Conservation (phyloP, 2,113 vertebrate genomes). For the Apistogramma diplotaenia region DNA sequence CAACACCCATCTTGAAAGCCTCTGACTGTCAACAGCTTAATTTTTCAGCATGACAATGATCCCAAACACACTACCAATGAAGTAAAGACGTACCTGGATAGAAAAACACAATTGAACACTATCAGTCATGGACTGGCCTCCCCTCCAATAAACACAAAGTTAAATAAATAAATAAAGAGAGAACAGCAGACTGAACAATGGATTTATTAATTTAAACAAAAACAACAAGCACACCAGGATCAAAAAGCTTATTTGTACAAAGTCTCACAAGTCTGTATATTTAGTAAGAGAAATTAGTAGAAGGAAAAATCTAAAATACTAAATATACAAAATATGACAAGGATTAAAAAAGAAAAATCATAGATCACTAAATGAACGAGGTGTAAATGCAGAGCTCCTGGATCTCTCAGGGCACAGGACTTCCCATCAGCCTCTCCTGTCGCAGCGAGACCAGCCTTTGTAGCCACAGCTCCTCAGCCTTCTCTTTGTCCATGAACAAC, state of each 20-base stretch:
- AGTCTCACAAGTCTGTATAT: background rate
- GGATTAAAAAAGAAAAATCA: background rate
- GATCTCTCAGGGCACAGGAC: conserved; percentile 83
- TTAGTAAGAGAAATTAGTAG: background rate
- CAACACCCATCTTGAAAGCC: background rate
- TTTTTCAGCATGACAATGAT: background rate
- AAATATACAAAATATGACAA: background rate
- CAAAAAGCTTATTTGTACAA: background rate
- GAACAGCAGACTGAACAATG: background rate
- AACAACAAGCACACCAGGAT: conserved; percentile 1
- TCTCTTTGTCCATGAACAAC: conserved; percentile 91
- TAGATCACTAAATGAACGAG: background rate
- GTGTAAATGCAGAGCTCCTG: background rate
- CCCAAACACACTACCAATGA: background rate
- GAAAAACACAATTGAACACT: too few species aligned
- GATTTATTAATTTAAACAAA: background rate
- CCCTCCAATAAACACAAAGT: too few species aligned
- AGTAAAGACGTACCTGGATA: background rate
- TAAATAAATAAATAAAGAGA: too few species aligned
- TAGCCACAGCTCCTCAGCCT: conserved; percentile 91
- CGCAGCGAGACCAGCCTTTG: conserved; percentile 87
- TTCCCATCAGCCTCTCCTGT: conserved; percentile 94
- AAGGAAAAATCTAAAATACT: background rate
- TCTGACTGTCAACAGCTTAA: background rate
- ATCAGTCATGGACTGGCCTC: background rate